Evolutionary conservation across 2,797 vertebrate species (phyloP).

Genomic region (Falco peregrinus): DNA sequence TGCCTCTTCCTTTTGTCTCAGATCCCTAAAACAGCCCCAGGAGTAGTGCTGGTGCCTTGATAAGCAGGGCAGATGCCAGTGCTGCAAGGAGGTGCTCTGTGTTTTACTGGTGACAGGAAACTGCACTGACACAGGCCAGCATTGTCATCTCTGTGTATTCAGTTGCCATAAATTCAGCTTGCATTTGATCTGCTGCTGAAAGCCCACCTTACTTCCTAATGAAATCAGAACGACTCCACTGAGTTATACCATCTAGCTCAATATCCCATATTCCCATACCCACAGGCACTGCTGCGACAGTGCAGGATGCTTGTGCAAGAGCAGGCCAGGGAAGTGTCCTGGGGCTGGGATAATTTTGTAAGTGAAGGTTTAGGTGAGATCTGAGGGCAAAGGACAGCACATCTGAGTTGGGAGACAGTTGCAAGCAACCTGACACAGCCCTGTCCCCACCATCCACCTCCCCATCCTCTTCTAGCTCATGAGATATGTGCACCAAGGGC

Average conservation of each 20-base stretch:
- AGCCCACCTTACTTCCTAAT: background rate
- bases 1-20: background rate
- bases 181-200: background rate
- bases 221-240: background rate
- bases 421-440: background rate
- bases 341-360: background rate
- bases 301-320: background rate
- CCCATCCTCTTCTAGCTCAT: background rate
- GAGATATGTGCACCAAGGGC: background rate
- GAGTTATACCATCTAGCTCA: background rate
- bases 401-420: background rate
- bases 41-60: background rate
- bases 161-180: background rate
- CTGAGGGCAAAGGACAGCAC: background rate
- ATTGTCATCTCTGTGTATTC: background rate
- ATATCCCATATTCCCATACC: background rate
- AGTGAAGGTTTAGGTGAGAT: background rate
- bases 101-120: background rate
- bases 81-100: background rate
- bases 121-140: background rate
- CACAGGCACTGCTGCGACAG: background rate
- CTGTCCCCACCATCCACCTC: background rate
- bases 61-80: background rate
- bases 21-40: background rate
- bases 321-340: background rate